Evolutionary conservation across 2,113 vertebrate species (phyloP), one percentile per base, ranked within the genome.

Genomic region (Recurvirostra avosetta): DNA sequence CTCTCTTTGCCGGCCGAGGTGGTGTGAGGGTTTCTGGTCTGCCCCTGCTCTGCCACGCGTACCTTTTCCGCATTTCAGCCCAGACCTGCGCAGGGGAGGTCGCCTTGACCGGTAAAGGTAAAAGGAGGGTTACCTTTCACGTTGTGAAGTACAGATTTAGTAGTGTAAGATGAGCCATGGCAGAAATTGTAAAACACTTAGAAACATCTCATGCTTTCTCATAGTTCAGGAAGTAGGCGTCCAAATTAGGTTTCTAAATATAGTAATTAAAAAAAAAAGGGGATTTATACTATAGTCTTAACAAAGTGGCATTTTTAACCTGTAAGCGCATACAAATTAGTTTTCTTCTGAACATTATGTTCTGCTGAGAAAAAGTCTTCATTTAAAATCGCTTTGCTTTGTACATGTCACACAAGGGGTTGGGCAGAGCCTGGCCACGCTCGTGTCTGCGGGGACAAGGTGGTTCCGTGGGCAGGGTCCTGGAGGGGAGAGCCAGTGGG

Each of bases 361-460:
- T 80, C 73, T 71, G 76, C 80, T 61, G 63, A 61, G 49, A 63
- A n/a, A n/a, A 56, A 23, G 30, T 17, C 22, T 23, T 25, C 40
- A 30, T 77, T 65, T 49, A 22, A 43, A 41, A 86, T 41, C 30
- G 0, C 61, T 68, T 63, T 47, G 49, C 18, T 45, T 72, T 6
- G 8, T 49, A 6, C 32, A 3, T 12, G 87, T 20, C 6, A 1
- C 47, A 12, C 9, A 0, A 21, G 65, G 76, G 34, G 26, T 3
- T 27, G 77, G 41, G 73, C 12, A 5, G 56, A 40, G 47, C 25
- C 63, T 26, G 0, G 0, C 5, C 2, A 15, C 0, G 0, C 41
- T 47, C 0, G 0, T 11, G 58, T 5, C 62, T n/a, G 38, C 1
- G 4, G 27, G 58, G 38, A 1, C 82, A 1, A 8, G 56, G 61